phyloP scores from a whole-genome alignment of 1,140 invertebrate genomes.

The Cherax destructor region DNA sequence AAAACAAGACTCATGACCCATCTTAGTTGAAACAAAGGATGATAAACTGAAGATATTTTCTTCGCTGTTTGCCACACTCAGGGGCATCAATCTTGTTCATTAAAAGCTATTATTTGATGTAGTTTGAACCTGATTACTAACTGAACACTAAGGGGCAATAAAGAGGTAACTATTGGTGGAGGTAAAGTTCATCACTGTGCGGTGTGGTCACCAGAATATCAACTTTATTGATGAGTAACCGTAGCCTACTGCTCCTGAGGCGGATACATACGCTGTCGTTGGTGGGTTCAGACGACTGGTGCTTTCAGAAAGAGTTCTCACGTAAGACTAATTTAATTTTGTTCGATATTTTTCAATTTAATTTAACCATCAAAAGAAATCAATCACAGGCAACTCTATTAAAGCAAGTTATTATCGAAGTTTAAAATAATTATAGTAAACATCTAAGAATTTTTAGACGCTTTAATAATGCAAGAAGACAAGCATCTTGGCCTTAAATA shows the following conservation, averaged over 20 bases:
- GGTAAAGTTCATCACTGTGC: not conserved
- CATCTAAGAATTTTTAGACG: too few species aligned
- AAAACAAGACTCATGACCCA: constrained; percentile 8
- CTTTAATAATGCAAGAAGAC: too few species aligned
- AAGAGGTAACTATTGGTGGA: not conserved
- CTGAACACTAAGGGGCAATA: not conserved
- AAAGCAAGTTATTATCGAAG: too few species aligned
- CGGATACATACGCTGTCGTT: not conserved
- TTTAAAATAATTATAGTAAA: too few species aligned
- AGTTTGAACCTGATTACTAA: not conserved
- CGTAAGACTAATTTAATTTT: not conserved
- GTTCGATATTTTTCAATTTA: too few species aligned
- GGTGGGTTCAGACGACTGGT: not conserved
- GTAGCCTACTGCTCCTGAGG: not conserved
- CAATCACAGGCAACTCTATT: too few species aligned
- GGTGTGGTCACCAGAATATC: not conserved
- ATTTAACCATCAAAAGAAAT: too few species aligned
- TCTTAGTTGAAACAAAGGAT: constrained; percentile 20
- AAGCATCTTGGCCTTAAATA: too few species aligned
- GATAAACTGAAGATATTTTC: constrained; percentile 26
- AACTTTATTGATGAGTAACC: not conserved
- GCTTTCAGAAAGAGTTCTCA: not conserved
- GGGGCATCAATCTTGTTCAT: constrained; percentile 16
- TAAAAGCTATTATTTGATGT: constrained; percentile 28
- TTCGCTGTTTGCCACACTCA: constrained; percentile 23